These are phyloP conservation scores for Allacma fusca DNA, from an alignment of 2,888 invertebrate species.

Conservation along the genomic window DNA sequence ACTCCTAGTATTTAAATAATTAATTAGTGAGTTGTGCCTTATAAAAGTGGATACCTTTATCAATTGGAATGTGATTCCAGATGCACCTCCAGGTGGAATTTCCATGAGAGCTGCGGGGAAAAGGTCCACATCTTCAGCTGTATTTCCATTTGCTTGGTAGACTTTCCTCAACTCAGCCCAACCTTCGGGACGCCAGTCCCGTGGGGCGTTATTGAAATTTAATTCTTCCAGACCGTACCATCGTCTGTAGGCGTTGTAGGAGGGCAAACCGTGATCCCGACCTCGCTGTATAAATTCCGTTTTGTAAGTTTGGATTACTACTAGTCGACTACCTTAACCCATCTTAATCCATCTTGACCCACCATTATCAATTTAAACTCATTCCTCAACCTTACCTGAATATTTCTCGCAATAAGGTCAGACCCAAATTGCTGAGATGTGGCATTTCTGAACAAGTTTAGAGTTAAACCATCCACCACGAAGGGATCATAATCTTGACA, in stretches of 20 bases:
- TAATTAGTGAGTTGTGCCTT: too few relatives aligned
- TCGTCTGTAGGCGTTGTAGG: slow-evolving; percentile 36
- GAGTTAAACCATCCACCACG: slow-evolving; percentile 62
- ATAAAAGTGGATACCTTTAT: slow-evolving; percentile 44
- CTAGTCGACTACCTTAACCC: background rate
- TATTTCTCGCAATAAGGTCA: slow-evolving; percentile 60
- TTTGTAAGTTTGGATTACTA: background rate
- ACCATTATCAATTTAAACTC: background rate
- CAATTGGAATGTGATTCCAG: slow-evolving; percentile 59
- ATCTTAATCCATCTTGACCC: background rate
- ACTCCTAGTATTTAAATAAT: background rate
- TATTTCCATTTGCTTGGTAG: slow-evolving; percentile 43
- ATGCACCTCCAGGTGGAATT: slow-evolving; percentile 45
- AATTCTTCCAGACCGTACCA: background rate
- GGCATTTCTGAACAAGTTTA: slow-evolving; percentile 55
- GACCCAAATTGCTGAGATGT: slow-evolving; percentile 54
- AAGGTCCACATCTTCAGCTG: slow-evolving; percentile 54
- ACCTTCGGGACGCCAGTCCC: slow-evolving; percentile 33
- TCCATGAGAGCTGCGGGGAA: slow-evolving; percentile 58
- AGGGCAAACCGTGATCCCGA: slow-evolving; percentile 43
- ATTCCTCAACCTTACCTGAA: slow-evolving; percentile 48
- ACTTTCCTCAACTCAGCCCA: slow-evolving; percentile 40
- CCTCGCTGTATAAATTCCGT: slow-evolving; percentile 46
- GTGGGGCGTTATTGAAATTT: slow-evolving; percentile 61
- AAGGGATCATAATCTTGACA: slow-evolving; percentile 62